Conservation (phyloP, 2,797 vertebrate species). For the Ceyx erithaca region DNA sequence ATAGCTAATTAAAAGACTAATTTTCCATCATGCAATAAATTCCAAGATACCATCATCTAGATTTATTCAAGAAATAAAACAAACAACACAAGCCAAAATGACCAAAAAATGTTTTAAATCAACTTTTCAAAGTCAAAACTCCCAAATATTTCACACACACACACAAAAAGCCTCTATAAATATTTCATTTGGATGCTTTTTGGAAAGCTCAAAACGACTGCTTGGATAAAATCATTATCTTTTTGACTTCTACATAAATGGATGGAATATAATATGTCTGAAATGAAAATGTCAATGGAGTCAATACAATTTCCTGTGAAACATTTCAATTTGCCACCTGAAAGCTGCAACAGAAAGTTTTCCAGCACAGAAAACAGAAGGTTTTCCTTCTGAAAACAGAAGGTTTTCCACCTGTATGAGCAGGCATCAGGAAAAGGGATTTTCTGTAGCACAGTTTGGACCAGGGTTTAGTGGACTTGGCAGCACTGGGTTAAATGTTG, state of each 20-base stretch:
- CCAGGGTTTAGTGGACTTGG: background rate
- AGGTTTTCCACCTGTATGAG: background rate
- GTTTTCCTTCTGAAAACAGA: background rate
- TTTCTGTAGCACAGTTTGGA: background rate
- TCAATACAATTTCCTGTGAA: background rate
- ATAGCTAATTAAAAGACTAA: background rate
- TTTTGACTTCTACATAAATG: background rate
- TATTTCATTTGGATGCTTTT: background rate
- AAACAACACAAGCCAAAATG: background rate
- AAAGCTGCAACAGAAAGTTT: background rate
- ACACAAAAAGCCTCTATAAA: background rate
- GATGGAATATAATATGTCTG: background rate
- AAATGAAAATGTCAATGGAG: background rate
- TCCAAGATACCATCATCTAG: background rate
- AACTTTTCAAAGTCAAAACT: background rate
- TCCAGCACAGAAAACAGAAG: background rate
- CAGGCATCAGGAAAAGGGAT: background rate
- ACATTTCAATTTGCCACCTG: background rate
- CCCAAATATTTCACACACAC: background rate
- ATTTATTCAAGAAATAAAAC: background rate
- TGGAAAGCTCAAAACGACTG: background rate
- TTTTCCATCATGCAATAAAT: background rate
- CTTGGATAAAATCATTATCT: background rate
- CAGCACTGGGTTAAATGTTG: background rate
- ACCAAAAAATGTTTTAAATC: background rate